Evolutionary conservation across 2,797 vertebrate genomes (phyloP).

Genomic region (Spondyliosoma cantharus): DNA sequence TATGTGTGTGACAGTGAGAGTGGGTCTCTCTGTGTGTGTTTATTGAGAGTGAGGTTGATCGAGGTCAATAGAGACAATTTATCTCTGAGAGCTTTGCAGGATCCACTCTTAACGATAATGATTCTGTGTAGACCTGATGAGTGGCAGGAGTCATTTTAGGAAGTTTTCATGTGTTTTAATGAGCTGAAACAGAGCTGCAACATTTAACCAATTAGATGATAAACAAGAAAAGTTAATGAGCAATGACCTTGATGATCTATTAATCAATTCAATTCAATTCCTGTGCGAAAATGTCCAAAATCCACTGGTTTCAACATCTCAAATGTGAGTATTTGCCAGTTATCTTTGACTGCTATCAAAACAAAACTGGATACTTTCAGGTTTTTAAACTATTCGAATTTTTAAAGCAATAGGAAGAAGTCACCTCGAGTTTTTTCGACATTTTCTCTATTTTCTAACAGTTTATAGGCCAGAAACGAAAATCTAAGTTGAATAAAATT

Average conservation of each 20-base stretch:
- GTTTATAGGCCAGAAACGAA: background rate
- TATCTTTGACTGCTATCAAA: background rate
- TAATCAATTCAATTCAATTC: background rate
- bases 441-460: background rate
- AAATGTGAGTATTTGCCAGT: background rate
- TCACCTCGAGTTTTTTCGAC: background rate
- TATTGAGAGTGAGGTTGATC: slow-evolving; percentile 50
- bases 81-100: slow-evolving; percentile 53
- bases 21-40: background rate
- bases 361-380: background rate
- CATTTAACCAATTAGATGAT: background rate
- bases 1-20: slow-evolving; percentile 19
- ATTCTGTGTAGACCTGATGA: slow-evolving; percentile 7
- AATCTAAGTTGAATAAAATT: background rate
- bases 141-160: background rate
- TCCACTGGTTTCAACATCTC: background rate
- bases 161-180: background rate
- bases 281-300: background rate
- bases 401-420: background rate
- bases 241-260: background rate
- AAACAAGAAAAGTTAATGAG: background rate
- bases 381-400: background rate
- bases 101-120: slow-evolving; percentile 42
- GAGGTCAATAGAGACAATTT: slow-evolving; percentile 71
- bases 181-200: background rate